These are phyloP conservation scores for Delichon dasypus DNA, from an alignment of 2,797 vertebrate genomes.

Conservation along the genomic window DNA sequence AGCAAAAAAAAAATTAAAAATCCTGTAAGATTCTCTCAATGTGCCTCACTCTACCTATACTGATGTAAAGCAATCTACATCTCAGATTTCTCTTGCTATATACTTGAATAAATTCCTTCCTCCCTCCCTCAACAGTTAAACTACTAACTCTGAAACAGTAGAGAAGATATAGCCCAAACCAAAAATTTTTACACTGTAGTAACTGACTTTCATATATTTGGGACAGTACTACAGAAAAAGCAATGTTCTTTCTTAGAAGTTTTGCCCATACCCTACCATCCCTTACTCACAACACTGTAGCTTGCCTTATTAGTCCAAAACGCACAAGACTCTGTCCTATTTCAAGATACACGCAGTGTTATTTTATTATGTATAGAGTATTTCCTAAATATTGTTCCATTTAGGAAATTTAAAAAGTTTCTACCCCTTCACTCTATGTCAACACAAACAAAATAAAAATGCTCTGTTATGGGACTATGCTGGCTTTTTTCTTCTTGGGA, in stretches of 20 bases:
- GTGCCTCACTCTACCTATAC: not conserved
- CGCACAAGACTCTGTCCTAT: not conserved
- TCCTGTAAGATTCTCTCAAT: not conserved
- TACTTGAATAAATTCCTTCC: not conserved
- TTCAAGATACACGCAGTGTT: accelerated
- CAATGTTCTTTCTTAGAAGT: not conserved
- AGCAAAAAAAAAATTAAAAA: not conserved
- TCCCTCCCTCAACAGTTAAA: not conserved
- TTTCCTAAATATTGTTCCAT: not conserved
- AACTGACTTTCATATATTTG: not conserved
- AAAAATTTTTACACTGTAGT: not conserved
- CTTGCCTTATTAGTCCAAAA: not conserved
- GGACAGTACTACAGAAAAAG: not conserved
- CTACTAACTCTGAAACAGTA: not conserved
- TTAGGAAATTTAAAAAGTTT: not conserved
- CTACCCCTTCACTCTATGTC: not conserved
- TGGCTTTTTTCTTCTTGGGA: not conserved
- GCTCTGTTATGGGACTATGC: not conserved
- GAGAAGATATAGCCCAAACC: not conserved
- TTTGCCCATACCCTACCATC: not conserved
- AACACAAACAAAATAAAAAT: not conserved
- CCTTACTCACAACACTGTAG: not conserved
- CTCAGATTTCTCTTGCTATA: not conserved
- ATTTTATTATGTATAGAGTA: not conserved
- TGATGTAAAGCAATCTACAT: not conserved